Evolutionary conservation across 2,113 vertebrate genomes (phyloP).

Genomic region (Acrocephalus arundinaceus): DNA sequence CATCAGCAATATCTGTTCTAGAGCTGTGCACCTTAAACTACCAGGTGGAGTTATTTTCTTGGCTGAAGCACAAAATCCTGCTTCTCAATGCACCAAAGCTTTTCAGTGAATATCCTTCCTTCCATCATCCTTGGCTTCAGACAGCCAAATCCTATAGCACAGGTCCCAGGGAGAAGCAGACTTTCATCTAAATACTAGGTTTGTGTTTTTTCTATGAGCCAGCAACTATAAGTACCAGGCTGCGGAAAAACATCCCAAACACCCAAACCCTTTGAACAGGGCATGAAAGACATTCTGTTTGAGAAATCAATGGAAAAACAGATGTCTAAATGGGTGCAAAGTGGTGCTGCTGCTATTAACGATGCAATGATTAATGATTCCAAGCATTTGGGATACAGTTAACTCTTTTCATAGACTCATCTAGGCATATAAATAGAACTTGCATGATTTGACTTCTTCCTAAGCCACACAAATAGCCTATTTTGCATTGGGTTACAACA

Average conservation of each 20-base stretch:
- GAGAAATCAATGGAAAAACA: not conserved
- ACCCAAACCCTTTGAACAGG: not conserved
- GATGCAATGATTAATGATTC: not conserved
- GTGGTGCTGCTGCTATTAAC: not conserved
- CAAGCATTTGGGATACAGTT: not conserved
- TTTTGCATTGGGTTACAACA: not conserved
- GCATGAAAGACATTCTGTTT: not conserved
- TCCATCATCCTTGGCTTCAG: not conserved
- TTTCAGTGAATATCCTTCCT: not conserved
- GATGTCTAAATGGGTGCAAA: not conserved
- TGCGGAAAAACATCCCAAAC: not conserved
- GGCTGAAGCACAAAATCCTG: not conserved
- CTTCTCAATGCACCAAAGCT: not conserved
- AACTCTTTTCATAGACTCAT: not conserved
- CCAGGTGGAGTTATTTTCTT: not conserved
- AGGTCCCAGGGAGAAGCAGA: not conserved
- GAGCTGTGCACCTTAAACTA: not conserved
- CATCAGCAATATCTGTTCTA: not conserved
- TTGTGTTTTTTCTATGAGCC: not conserved
- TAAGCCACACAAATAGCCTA: not conserved
- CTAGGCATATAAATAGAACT: not conserved
- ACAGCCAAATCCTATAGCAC: accelerated
- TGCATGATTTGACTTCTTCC: not conserved
- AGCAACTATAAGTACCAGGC: not conserved
- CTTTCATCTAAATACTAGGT: not conserved